phyloP scores from a whole-genome alignment of 2,113 vertebrate genomes.

The Columba livia region DNA sequence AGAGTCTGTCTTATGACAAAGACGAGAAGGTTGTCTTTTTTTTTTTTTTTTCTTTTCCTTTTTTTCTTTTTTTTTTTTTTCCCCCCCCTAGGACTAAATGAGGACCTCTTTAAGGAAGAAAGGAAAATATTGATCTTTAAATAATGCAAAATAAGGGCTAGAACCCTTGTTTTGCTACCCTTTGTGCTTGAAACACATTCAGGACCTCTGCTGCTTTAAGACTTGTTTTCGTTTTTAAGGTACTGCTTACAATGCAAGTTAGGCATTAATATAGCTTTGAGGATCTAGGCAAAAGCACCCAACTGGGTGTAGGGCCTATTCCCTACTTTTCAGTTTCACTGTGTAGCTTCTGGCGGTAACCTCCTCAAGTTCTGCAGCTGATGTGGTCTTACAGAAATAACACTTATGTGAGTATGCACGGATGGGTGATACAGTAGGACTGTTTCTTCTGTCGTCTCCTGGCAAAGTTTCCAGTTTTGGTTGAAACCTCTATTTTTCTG shows the following conservation, averaged over 20 bases:
- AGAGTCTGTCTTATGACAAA: background rate
- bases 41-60: background rate
- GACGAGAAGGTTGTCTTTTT: background rate
- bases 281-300: background rate
- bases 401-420: background rate
- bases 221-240: background rate
- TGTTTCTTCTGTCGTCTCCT: background rate
- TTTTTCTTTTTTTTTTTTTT: background rate
- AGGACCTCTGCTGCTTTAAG: background rate
- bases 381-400: background rate
- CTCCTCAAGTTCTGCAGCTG: background rate
- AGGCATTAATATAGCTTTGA: background rate
- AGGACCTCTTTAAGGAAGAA: background rate
- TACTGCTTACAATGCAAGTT: background rate
- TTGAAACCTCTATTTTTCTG: background rate
- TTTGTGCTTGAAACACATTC: background rate
- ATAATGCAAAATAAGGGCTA: background rate
- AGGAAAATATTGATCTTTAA: background rate
- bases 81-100: fast-evolving
- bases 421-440: background rate
- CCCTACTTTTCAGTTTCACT: background rate
- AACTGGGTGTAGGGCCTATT: background rate
- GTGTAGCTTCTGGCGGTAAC: background rate
- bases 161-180: background rate
- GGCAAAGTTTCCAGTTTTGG: background rate